phyloP scores from a whole-genome alignment of 2,888 invertebrate genomes.

The Mythimna vitellina region DNA sequence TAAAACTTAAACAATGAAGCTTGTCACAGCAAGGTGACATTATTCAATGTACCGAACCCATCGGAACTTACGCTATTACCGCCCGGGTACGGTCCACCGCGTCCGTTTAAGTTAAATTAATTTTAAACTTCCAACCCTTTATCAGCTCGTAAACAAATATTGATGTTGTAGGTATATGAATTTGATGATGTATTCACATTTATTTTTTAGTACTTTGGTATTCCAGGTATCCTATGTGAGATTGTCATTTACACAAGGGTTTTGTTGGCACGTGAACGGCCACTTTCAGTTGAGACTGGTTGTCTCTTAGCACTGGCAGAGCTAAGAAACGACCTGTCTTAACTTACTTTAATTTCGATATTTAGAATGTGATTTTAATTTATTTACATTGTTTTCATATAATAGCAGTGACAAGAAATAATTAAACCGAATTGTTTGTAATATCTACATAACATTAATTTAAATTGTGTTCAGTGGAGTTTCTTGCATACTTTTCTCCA shows the following conservation, averaged over 20 bases:
- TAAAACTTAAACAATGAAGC: slow-evolving; percentile 53
- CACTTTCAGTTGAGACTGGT: too few relatives aligned
- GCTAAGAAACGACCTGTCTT: too few relatives aligned
- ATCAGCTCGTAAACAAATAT: slow-evolving; percentile 48
- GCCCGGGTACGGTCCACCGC: slow-evolving; percentile 26
- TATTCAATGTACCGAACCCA: slow-evolving; percentile 56
- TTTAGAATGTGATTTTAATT: too few relatives aligned
- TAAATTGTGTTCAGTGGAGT: too few relatives aligned
- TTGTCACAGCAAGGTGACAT: slow-evolving; percentile 49
- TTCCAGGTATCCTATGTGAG: background rate
- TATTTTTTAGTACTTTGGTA: background rate
- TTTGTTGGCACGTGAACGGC: background rate
- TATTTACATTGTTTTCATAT: too few relatives aligned
- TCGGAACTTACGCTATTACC: slow-evolving; percentile 59
- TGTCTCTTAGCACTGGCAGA: too few relatives aligned
- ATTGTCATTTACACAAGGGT: background rate
- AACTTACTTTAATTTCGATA: too few relatives aligned
- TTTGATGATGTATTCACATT: slow-evolving; percentile 10
- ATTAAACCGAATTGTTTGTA: too few relatives aligned
- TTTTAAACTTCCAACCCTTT: slow-evolving; percentile 51
- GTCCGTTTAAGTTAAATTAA: slow-evolving; percentile 60
- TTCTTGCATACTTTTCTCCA: too few relatives aligned
- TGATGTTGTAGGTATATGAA: slow-evolving; percentile 3
- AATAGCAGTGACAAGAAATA: too few relatives aligned
- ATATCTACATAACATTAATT: too few relatives aligned